These are phyloP conservation scores for Salvelinus sp. DNA, from an alignment of 2,113 vertebrate species.

Conservation along the genomic window DNA sequence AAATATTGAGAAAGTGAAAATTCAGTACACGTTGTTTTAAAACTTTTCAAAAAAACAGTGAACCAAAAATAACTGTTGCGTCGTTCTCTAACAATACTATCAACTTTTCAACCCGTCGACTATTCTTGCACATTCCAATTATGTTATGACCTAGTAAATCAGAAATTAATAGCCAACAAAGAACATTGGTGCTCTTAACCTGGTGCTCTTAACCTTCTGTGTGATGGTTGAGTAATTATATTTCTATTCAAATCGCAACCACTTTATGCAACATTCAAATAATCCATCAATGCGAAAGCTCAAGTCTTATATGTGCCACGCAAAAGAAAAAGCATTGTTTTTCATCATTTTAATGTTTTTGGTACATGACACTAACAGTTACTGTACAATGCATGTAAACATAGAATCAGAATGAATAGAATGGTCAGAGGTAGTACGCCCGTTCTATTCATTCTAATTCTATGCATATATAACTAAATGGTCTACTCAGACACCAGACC, in stretches of 20 bases:
- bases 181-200: conserved; percentile 15
- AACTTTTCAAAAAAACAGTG: conserved; percentile 25
- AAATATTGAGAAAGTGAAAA: conserved; percentile 42
- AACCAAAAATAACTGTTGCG: conserved; percentile 25
- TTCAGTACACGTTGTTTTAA: conserved; percentile 12
- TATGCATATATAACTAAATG: conserved; percentile 2
- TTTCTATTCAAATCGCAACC: conserved; percentile 2
- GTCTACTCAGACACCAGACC: conserved; percentile 23
- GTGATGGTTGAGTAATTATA: conserved; percentile 1
- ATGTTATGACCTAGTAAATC: conserved; percentile 8
- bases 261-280: conserved; percentile 19
- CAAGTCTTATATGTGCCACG: conserved; percentile 20
- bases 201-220: conserved; percentile 15
- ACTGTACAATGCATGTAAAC: conserved; percentile 7
- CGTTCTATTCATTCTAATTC: background rate
- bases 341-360: conserved; percentile 13
- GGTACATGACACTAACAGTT: conserved; percentile 27
- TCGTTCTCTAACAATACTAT: conserved; percentile 13
- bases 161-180: conserved; percentile 13
- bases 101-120: background rate
- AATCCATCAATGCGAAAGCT: conserved; percentile 26
- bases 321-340: conserved; percentile 3
- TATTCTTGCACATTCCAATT: conserved; percentile 6
- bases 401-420: background rate
- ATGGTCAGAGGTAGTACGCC: too few relatives aligned